Base-by-base conservation (phyloP, 2,113 vertebrate genomes). In the Malurus cyaneus region DNA sequence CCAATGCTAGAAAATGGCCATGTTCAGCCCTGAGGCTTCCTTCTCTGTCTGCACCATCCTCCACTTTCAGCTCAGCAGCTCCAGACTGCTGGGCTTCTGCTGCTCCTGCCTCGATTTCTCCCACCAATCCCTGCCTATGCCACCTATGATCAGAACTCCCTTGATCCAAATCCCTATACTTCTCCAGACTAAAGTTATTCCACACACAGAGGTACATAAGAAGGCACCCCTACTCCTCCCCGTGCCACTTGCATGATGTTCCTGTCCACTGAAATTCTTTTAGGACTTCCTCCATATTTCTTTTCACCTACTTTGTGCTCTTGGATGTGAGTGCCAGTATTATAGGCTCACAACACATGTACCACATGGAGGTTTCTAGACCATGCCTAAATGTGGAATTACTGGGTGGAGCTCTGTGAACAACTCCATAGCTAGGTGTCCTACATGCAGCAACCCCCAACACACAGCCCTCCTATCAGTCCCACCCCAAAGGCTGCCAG, bases 401-500 rank as follows among this genome's bases (percentile, higher is more conserved):
- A n/a, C 21, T 29, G 15, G 18, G 16, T 66, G 29, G 16, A 19
- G 57, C 44, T 72, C 42, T 19, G 5, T 42, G 53, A 89, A 54
- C 24, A 76, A 29, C n/a, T 67, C 66, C 61, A 16, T 1, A 8
- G 44, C 24, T 20, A 11, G 6, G 18, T 39, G 32, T 65, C 36
- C 41, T 2, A 2, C 56, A 36, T 0, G 0, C 14, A 57, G 16
- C n/a, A 62, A 32, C 12, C 14, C 16, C 31, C 28, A 50, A 18
- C 44, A 85, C 26, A 44, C 57, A n/a, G 28, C 50, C 29, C 36
- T 41, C 41, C 56, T 47, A 32, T 34, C 65, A 53, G 16, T 24
- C 36, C 20, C 28, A 70, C 25, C 47, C 66, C 28, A 34, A 73
- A 74, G 25, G 32, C n/a, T 61, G 49, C 32, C 32, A 12, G 60